These are phyloP conservation scores for Rhaphigaster nebulosa DNA, from an alignment of 2,888 invertebrate species.

Conservation along the genomic window DNA sequence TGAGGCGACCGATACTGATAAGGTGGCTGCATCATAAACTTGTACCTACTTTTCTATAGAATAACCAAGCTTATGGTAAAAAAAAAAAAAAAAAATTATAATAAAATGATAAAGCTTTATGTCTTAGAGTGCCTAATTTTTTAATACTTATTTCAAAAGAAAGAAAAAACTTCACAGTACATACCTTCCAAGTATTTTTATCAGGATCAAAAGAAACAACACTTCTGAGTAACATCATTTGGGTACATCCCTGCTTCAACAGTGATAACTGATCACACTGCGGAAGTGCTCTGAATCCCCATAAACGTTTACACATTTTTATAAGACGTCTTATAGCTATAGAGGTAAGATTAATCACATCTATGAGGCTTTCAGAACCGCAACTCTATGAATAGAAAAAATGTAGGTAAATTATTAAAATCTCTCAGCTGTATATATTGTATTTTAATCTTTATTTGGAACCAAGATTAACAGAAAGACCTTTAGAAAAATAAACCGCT, in stretches of 20 bases:
- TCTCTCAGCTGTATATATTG: background rate
- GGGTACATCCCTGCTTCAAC: conserved; percentile 94
- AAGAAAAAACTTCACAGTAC: no score
- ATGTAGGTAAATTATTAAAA: background rate
- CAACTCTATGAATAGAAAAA: conserved; percentile 43
- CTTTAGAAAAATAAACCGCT: background rate
- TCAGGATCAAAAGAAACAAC: conserved; percentile 92
- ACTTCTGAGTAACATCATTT: conserved; percentile 95
- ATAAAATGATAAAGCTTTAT: no score
- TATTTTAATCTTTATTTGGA: background rate
- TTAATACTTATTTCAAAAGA: no score
- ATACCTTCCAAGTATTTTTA: conserved; percentile 90
- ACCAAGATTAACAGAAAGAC: background rate
- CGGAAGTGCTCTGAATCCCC: conserved; percentile 91
- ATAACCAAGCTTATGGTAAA: no score
- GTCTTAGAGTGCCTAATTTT: no score
- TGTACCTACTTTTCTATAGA: no score
- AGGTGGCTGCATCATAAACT: no score
- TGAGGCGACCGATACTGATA: no score
- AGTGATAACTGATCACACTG: conserved; percentile 93
- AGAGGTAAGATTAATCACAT: conserved; percentile 91
- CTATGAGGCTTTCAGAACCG: conserved; percentile 74
- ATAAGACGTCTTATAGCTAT: conserved; percentile 88
- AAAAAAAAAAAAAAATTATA: no score
- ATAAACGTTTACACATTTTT: conserved; percentile 74